Evolutionary conservation across 35 echinoderm and acorn worm species (phyloP).

Genomic region (Apostichopus parvimensis): DNA sequence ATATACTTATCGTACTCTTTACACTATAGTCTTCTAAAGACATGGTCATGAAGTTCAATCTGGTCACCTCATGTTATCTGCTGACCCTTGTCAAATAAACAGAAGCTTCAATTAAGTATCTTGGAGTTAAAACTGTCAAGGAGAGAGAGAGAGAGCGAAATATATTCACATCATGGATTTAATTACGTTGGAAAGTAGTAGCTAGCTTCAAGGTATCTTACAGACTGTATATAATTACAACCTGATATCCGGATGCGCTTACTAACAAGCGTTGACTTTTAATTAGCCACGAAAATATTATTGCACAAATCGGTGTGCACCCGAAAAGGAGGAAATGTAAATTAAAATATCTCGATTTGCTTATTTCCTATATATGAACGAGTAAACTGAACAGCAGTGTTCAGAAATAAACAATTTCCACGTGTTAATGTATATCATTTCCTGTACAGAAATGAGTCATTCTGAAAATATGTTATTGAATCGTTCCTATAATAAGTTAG

Average conservation of each 20-base stretch:
- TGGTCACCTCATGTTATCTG: not conserved
- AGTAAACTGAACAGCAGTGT: too few relatives aligned
- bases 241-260: not conserved
- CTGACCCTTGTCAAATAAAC: slow-evolving; percentile 3
- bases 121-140: not conserved
- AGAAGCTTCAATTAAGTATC: not conserved
- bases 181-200: not conserved
- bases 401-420: too few relatives aligned
- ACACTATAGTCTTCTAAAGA: not conserved
- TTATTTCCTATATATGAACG: too few relatives aligned
- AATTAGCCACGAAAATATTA: not conserved
- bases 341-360: too few relatives aligned
- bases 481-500: too few relatives aligned
- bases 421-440: too few relatives aligned
- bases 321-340: too few relatives aligned
- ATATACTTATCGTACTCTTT: not conserved
- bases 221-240: not conserved
- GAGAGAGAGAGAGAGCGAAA: not conserved
- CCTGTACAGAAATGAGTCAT: too few relatives aligned
- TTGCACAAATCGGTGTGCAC: too few relatives aligned
- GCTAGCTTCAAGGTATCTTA: not conserved
- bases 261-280: not conserved
- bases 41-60: not conserved
- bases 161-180: not conserved
- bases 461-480: too few relatives aligned